Conservation (phyloP, 1,140 invertebrate genomes). For the Pachypeltis micranthus region DNA sequence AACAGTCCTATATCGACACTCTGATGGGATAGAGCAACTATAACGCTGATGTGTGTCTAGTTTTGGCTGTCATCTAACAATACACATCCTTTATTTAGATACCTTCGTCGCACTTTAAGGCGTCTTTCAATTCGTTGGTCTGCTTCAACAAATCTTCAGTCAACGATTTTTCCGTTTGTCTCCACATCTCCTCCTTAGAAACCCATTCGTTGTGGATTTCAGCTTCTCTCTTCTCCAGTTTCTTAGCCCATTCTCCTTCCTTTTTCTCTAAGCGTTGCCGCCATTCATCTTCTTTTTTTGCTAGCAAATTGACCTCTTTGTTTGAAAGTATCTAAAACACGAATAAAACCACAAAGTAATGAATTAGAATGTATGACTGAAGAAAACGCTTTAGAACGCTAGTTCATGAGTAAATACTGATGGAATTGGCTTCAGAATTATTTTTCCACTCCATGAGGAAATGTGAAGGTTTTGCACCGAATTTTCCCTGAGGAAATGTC, state of each 20-base stretch:
- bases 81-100: no score
- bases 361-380: no score
- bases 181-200: slow-evolving; percentile 53
- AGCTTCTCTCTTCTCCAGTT: slow-evolving; percentile 43
- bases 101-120: slow-evolving; percentile 51
- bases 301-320: slow-evolving; percentile 38
- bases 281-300: slow-evolving; percentile 43
- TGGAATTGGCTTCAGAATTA: no score
- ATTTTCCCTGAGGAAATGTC: no score
- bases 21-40: background rate
- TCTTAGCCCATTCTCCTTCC: slow-evolving; percentile 43
- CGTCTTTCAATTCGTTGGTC: slow-evolving; percentile 46
- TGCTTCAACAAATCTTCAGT: slow-evolving; percentile 36
- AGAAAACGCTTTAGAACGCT: no score
- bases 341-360: no score
- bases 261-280: slow-evolving; percentile 39
- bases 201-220: slow-evolving; percentile 37
- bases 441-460: no score
- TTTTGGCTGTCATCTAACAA: no score
- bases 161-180: slow-evolving; percentile 45
- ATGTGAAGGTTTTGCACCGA: no score
- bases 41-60: no score
- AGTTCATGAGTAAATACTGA: no score
- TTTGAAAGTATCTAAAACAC: slow-evolving; percentile 30
- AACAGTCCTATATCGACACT: background rate